These are phyloP conservation scores for Notoglanidium macrostoma DNA, from an alignment of 2,797 vertebrate genomes.

Conservation along the genomic window DNA sequence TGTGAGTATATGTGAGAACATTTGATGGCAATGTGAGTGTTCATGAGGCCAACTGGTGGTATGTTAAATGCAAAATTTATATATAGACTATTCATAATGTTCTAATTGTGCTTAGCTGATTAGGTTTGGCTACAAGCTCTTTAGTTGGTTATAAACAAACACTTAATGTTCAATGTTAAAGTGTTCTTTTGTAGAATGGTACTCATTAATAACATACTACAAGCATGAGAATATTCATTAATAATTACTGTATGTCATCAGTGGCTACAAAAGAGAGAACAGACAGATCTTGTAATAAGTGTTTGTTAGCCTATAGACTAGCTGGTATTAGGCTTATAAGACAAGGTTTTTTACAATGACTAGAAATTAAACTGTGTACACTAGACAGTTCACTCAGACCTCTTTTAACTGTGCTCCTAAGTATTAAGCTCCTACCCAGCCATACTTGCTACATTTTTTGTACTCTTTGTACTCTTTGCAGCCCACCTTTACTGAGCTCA, in stretches of 20 bases:
- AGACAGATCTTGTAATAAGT: background rate
- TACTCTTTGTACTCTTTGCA: slow-evolving; percentile 7
- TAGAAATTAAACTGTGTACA: slow-evolving; percentile 3
- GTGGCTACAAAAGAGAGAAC: background rate
- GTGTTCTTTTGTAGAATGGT: background rate
- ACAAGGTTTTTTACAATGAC: background rate
- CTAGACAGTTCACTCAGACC: slow-evolving; percentile 56
- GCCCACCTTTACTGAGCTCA: background rate
- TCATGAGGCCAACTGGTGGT: background rate
- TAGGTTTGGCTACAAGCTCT: background rate
- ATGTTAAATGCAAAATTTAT: background rate
- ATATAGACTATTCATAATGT: background rate
- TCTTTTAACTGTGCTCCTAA: slow-evolving; percentile 10
- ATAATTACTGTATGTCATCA: background rate
- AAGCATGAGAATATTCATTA: background rate
- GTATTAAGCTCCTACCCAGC: slow-evolving; percentile 3
- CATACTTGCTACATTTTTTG: slow-evolving; percentile 26
- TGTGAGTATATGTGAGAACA: background rate
- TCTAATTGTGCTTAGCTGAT: background rate
- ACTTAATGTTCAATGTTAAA: background rate
- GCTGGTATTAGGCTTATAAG: background rate
- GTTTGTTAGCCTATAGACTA: background rate
- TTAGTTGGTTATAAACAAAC: background rate
- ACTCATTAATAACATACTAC: background rate
- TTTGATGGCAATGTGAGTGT: background rate